Base-by-base conservation (phyloP, 1,140 invertebrate species). In the Drosophila micromelanica region DNA sequence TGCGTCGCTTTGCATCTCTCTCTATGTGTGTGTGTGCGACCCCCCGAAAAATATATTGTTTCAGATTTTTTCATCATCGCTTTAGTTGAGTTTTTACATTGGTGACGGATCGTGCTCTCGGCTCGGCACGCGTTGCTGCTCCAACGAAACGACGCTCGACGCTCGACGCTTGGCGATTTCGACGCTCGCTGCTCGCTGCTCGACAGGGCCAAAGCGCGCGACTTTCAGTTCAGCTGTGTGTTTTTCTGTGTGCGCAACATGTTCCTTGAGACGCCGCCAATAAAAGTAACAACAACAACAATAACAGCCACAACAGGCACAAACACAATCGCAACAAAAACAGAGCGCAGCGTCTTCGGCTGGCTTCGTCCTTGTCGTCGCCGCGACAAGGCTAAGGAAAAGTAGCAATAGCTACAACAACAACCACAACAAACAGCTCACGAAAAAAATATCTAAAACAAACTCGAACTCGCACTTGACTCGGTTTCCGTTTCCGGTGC, bases 41-140 rank as follows among this genome's bases (percentile, higher is more conserved):
- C 91, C 90, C 90, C 90, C 84, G 71, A 91, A 91, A 82, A 92
- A 92, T 92, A 92, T 92, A 92, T 92, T 92, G 91, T 92, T 92
- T 92, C 91, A 92, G 91, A 90, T 92, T 92, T 92, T 92, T 92
- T 92, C 90, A 91, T 91, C 90, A 91, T 84, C 89, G 90, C 85
- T 92, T 92, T 92, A 92, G 91, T 92, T 92, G 91, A 90, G 91
- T 92, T 91, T 91, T 92, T 91, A 92, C 91, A 92, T 92, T 91
- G 91, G 90, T 92, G 91, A 92, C 87, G 91, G 91, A 92, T 92
- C 91, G 91, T 92, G 91, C 90, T 90, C 73, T 86, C 76, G 80
- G 73, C 84, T 76, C 80, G 81, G 80, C 80, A 79, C 80, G 73
- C 74, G 77, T 37, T 77, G 40, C 59, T 57, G 59, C 73, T 81